phyloP scores from a whole-genome alignment of 2,797 vertebrate species.

The Acipenser oxyrinchus region DNA sequence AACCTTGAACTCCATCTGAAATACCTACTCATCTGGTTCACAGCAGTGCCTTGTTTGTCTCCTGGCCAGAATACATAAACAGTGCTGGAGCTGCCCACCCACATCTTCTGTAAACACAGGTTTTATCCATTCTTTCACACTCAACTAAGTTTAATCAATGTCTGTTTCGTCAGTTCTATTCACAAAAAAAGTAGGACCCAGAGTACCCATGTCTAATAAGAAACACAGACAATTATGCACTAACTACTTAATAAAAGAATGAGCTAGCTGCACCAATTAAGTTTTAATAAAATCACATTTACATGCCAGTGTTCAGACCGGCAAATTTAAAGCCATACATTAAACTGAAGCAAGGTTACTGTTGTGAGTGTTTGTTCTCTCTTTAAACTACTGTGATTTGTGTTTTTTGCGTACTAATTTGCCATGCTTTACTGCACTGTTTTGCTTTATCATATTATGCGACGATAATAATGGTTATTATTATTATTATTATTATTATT shows the following conservation, averaged over 20 bases:
- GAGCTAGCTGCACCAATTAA: too few relatives aligned
- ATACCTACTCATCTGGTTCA: slow-evolving; percentile 45
- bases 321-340: too few relatives aligned
- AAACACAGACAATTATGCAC: neutral
- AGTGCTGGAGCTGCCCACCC: slow-evolving; percentile 36
- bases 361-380: too few relatives aligned
- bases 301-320: too few relatives aligned
- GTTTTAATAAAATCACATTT: too few relatives aligned
- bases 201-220: neutral
- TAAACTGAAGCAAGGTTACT: too few relatives aligned
- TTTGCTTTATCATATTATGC: too few relatives aligned
- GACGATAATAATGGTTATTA: too few relatives aligned
- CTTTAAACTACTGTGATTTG: too few relatives aligned
- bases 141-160: slow-evolving; percentile 34
- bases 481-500: too few relatives aligned
- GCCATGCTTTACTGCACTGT: too few relatives aligned
- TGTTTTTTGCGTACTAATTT: too few relatives aligned
- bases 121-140: slow-evolving; percentile 34
- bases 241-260: neutral
- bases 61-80: slow-evolving; percentile 44
- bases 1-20: slow-evolving; percentile 17
- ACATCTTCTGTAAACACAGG: slow-evolving; percentile 31
- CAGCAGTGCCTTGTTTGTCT: slow-evolving; percentile 39
- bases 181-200: neutral
- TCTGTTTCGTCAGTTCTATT: slow-evolving; percentile 20